Percentiles rank a stretch among this genome's conserved stretches.
phyloP scores from a whole-genome alignment of 2,113 vertebrate species.

The Gasterosteus aculeatus region DNA sequence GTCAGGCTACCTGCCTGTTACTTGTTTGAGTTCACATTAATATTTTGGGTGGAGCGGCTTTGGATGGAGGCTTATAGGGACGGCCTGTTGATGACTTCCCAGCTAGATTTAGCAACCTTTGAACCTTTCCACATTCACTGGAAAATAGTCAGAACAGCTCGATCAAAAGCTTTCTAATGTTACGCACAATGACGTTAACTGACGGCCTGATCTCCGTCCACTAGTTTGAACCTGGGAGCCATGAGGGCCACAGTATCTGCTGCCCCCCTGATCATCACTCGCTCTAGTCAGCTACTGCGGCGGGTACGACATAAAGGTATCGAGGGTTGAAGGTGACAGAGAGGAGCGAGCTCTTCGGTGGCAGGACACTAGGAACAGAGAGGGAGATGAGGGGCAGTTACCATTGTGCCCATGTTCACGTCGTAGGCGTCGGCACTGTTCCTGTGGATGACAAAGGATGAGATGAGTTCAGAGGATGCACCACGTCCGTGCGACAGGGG shows the following conservation, averaged over 20 bases:
- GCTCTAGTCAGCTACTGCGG: slow-evolving; percentile 17
- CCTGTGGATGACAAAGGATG: slow-evolving; percentile 49
- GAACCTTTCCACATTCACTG: neutral
- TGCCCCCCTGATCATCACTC: slow-evolving; percentile 19
- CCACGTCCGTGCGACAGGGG: neutral
- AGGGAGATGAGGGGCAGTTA: slow-evolving; percentile 21
- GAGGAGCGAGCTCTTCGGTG: neutral
- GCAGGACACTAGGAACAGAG: neutral
- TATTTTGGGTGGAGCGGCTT: neutral
- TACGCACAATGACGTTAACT: neutral
- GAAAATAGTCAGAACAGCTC: neutral
- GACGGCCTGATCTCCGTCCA: slow-evolving; percentile 21
- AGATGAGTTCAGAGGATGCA: neutral
- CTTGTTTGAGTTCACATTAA: neutral
- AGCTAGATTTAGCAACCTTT: neutral
- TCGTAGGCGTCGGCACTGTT: slow-evolving; percentile 48
- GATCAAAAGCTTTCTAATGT: neutral
- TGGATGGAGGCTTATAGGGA: neutral
- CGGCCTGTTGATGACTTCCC: neutral
- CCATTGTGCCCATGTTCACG: slow-evolving; percentile 38
- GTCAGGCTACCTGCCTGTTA: neutral
- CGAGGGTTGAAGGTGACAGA: neutral
- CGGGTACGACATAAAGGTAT: neutral
- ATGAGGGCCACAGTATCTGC: neutral
- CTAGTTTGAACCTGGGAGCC: slow-evolving; percentile 18